These are phyloP conservation scores for Blennius ocellaris DNA, from an alignment of 2,113 vertebrate species.

Conservation along the genomic window DNA sequence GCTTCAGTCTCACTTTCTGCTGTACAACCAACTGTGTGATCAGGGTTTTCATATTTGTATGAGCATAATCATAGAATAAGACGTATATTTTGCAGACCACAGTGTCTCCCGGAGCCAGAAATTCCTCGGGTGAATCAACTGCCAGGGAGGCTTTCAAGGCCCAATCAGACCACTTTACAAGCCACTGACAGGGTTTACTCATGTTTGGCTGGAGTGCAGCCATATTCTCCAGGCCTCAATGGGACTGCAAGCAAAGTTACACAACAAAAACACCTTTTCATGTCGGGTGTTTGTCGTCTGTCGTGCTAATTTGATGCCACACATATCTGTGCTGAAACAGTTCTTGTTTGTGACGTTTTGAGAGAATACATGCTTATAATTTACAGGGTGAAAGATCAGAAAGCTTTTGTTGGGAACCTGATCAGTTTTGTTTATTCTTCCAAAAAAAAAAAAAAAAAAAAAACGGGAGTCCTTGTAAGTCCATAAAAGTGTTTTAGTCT, in stretches of 20 bases:
- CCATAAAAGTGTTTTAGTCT: no score
- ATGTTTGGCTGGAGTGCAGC: constrained; percentile 28
- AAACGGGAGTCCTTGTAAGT: no score
- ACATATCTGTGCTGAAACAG: not conserved
- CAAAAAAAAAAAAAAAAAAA: no score
- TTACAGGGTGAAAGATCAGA: not conserved
- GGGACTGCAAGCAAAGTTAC: constrained; percentile 12
- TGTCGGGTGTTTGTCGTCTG: not conserved
- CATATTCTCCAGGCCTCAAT: constrained; percentile 14
- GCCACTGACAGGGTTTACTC: constrained; percentile 44
- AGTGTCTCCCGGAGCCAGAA: constrained; percentile 24
- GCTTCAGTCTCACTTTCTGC: constrained; percentile 1
- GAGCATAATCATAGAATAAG: constrained; percentile 33
- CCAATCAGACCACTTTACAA: constrained; percentile 35
- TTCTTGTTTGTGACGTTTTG: not conserved
- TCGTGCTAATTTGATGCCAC: not conserved
- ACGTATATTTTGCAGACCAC: constrained; percentile 31
- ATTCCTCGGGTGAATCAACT: constrained; percentile 29
- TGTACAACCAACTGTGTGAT: not conserved
- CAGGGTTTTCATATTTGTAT: constrained; percentile 36
- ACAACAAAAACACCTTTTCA: constrained; percentile 9
- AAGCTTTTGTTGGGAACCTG: not conserved
- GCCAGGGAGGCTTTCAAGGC: constrained; percentile 12
- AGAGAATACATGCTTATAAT: not conserved
- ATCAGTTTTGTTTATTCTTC: not conserved